A percentile compares a stretch with the other conserved stretches of the same genome.
These are phyloP conservation scores for Temnothorax ravouxi DNA, from an alignment of 2,888 invertebrate genomes.

Conservation along the genomic window DNA sequence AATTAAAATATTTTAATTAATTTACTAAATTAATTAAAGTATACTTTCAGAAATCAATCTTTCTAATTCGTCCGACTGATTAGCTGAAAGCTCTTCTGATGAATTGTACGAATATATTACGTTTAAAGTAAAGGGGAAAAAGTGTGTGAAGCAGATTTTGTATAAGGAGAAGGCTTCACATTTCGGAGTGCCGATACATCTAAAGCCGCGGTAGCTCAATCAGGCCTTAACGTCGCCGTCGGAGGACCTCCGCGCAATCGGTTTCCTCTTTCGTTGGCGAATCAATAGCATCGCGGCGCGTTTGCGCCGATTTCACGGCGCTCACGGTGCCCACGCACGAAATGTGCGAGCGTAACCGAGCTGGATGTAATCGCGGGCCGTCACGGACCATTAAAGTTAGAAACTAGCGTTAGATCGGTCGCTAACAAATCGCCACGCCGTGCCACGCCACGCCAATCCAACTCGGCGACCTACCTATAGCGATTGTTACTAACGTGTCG, in stretches of 20 bases:
- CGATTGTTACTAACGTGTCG: conserved; percentile 57
- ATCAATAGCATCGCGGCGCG: conserved; percentile 14
- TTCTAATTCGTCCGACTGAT: not conserved
- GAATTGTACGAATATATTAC: not conserved
- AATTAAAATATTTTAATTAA: conserved; percentile 19
- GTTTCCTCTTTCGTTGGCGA: conserved; percentile 3
- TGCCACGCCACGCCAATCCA: not conserved
- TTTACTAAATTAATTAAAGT: not conserved
- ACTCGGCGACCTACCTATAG: conserved; percentile 33
- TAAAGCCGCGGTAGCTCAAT: not conserved
- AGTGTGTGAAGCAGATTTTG: not conserved
- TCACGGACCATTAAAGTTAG: conserved; percentile 71
- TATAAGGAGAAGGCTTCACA: not conserved
- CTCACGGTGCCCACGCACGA: conserved; percentile 62
- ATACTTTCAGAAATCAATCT: not conserved
- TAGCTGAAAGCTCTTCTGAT: not conserved
- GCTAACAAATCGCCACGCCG: conserved; percentile 65
- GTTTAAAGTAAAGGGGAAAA: not conserved
- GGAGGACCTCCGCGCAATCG: conserved; percentile 15
- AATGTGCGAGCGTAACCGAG: conserved; percentile 51
- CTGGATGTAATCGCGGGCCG: conserved; percentile 62
- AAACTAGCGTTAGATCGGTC: conserved; percentile 64
- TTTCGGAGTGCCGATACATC: not conserved
- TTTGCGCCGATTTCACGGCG: conserved; percentile 57
- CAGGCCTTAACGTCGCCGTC: not conserved